phyloP scores from a whole-genome alignment of 2,888 invertebrate species.

The Pardosa pseudoannulata region DNA sequence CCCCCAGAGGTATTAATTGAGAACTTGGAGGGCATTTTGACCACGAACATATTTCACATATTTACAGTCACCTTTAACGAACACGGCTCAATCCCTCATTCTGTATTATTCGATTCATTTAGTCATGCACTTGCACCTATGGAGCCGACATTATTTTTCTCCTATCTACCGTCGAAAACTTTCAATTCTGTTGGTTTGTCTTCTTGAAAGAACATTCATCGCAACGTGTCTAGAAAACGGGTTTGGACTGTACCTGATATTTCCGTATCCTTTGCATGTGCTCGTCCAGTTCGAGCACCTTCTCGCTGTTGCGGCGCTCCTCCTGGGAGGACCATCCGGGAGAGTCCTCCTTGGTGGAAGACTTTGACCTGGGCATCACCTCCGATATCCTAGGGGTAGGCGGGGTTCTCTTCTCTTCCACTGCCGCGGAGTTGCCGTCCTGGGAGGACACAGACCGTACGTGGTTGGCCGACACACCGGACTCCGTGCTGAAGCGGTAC shows the following conservation, averaged over 20 bases:
- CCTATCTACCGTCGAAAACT: too few species aligned
- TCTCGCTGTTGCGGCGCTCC: not conserved
- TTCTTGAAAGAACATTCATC: too few species aligned
- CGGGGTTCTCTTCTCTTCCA: slow-evolving; percentile 28
- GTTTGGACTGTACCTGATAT: slow-evolving; percentile 90
- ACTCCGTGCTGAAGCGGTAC: slow-evolving; percentile 48
- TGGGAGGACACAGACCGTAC: slow-evolving; percentile 54
- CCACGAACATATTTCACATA: too few species aligned
- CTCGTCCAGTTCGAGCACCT: slow-evolving; percentile 76
- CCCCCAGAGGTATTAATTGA: too few species aligned
- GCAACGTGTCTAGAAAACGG: too few species aligned
- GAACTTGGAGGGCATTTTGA: too few species aligned
- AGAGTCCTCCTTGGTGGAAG: not conserved
- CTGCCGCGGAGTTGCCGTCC: slow-evolving; percentile 10
- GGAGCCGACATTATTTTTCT: too few species aligned
- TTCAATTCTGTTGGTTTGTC: too few species aligned
- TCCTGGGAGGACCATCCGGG: not conserved
- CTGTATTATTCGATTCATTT: too few species aligned
- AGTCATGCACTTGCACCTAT: too few species aligned
- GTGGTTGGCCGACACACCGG: slow-evolving; percentile 1
- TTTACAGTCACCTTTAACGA: too few species aligned
- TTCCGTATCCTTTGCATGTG: slow-evolving; percentile 94
- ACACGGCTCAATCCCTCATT: too few species aligned
- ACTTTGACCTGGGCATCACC: slow-evolving; percentile 7
- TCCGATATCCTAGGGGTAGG: slow-evolving; percentile 67